Base-by-base conservation (phyloP, 2,797 vertebrate genomes). In the Gymnopithys bicolor region DNA sequence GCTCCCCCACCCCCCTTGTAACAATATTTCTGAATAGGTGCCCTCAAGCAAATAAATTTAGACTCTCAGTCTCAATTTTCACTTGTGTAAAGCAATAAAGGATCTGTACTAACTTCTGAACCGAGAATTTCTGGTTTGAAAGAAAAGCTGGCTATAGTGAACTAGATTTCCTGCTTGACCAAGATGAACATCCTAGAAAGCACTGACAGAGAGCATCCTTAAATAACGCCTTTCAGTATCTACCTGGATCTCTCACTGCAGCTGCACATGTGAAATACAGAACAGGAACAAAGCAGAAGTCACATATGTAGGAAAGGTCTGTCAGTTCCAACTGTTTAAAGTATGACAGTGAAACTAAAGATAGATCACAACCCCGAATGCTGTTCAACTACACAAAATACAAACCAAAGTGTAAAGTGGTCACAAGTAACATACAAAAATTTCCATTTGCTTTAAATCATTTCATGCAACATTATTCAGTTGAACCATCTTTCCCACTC, bases 91-190 rank as follows among this genome's bases (percentile, higher is more conserved):
- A 96, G 35, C n/a, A 74, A 39, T 22, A 58, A 68, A 49, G 53
- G 18, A 58, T n/a, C 73, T 75, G 55, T 41, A 86, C 33, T 73
- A 66, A 59, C 21, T 86, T 94, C 69, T 49, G 46, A 89, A 84
- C 43, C 25, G 25, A 83, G 16, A 71, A 53, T n/a, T 81, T 70
- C 66, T 43, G 30, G 3, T 45, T 60, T 84, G 33, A 79, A 84
- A 83, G 39, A 68, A 92, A 73, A 90, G 21, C 41, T 83, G 62
- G 15, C 43, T 90, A 66, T 19, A 68, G 75, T 9, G 1, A 2
- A n/a, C 25, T 59, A 51, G 19, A 81, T 92, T 51, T 63, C 59
- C 69, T 87, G 43, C 62, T 70, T 70, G 41, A 68, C 28, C 43
- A 41, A 82, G 48, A 89, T 6, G 22, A 73, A 71, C 23, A 51